Conservation (phyloP, 2,888 invertebrate genomes). For the Lobophora halterata region DNA sequence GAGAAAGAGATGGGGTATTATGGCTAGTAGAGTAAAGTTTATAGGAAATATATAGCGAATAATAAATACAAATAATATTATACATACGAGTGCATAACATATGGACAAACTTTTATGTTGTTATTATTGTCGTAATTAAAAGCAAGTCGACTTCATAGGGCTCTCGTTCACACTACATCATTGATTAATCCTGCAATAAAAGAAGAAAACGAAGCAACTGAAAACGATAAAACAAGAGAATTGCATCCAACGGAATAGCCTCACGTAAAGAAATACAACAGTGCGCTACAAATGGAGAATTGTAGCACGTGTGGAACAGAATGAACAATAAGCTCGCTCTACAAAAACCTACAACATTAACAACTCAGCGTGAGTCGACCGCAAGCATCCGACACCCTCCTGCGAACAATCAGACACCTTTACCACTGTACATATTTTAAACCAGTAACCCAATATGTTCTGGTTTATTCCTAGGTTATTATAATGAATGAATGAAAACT, state of each 20-base stretch:
- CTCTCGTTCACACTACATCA: no score
- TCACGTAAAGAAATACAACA: slow-evolving; percentile 28
- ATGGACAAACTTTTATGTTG: no score
- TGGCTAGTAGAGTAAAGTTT: no score
- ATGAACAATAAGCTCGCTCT: slow-evolving; percentile 37
- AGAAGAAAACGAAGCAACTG: slow-evolving; percentile 1
- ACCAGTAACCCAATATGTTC: neutral
- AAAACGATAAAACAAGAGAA: slow-evolving; percentile 9
- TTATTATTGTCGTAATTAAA: no score
- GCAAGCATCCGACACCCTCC: slow-evolving; percentile 38
- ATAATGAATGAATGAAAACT: no score
- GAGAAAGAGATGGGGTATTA: no score
- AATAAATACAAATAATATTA: no score
- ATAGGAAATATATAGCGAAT: no score
- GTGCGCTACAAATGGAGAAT: slow-evolving; percentile 28
- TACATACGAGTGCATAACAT: no score
- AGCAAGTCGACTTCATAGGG: no score
- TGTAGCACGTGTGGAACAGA: slow-evolving; percentile 34
- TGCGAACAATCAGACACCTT: slow-evolving; percentile 30
- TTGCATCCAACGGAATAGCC: slow-evolving; percentile 17
- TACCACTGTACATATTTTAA: slow-evolving; percentile 7
- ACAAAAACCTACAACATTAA: slow-evolving; percentile 49
- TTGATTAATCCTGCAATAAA: no score
- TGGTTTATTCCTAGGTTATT: no score
- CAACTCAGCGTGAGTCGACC: slow-evolving; percentile 44